A percentile compares a stretch with the other conserved stretches of the same genome.
phyloP scores from a whole-genome alignment of 1,140 invertebrate genomes.

The Apis laboriosa region DNA sequence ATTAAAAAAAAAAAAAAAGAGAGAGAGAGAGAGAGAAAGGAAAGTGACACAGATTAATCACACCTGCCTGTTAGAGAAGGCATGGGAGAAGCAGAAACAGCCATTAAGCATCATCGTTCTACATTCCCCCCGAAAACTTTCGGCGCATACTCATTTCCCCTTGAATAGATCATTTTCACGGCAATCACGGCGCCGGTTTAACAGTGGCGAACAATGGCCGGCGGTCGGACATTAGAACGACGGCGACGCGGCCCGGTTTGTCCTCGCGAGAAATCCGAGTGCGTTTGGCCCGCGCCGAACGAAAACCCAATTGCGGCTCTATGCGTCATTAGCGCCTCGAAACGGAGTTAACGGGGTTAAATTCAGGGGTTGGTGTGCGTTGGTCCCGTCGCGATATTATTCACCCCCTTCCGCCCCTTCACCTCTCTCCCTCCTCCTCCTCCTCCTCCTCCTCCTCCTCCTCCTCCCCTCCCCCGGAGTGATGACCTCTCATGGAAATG shows the following conservation, averaged over 20 bases:
- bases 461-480: not conserved
- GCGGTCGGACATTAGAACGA: constrained; percentile 48
- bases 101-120: not conserved
- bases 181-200: constrained; percentile 42
- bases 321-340: constrained; percentile 77
- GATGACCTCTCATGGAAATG: constrained; percentile 57
- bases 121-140: not conserved
- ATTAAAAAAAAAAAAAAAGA: too few relatives aligned
- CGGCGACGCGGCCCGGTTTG: not conserved
- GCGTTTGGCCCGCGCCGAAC: constrained; percentile 48
- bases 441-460: not conserved
- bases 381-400: constrained; percentile 72
- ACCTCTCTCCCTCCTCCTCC: not conserved
- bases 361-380: constrained; percentile 51
- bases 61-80: too few relatives aligned
- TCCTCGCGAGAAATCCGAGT: constrained; percentile 43
- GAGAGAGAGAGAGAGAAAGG: too few relatives aligned
- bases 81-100: not conserved
- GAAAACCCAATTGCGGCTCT: constrained; percentile 75
- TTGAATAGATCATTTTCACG: constrained; percentile 62
- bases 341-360: constrained; percentile 76
- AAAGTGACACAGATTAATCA: too few relatives aligned
- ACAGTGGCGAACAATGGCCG: constrained; percentile 44
- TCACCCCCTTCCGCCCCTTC: constrained; percentile 28
- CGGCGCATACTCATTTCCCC: not conserved